These are phyloP conservation scores for Nephila pilipes DNA, from an alignment of 1,140 invertebrate species.

Conservation along the genomic window DNA sequence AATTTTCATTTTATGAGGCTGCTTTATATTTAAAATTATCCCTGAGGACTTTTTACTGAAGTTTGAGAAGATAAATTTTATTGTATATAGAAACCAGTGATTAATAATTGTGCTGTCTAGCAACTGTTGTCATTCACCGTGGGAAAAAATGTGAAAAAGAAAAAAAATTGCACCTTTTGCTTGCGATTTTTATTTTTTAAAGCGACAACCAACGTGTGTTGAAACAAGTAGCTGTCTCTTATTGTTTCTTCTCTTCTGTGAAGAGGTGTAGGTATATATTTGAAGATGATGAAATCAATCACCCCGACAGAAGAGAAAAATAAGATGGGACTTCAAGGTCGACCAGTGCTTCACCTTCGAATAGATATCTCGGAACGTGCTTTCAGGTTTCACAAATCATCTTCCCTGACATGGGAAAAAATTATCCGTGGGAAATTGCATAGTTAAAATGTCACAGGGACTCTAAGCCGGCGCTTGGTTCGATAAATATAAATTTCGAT, in stretches of 20 bases:
- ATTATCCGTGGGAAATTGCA: slow-evolving; percentile 40
- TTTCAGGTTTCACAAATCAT: slow-evolving; percentile 41
- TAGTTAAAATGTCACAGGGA: neutral
- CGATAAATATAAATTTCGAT: neutral
- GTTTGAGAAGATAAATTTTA: too few species aligned
- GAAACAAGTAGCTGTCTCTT: neutral
- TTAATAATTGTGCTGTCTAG: too few species aligned
- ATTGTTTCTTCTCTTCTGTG: neutral
- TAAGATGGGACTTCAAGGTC: slow-evolving; percentile 22
- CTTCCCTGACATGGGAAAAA: slow-evolving; percentile 50
- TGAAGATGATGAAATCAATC: neutral
- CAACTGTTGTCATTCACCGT: too few species aligned
- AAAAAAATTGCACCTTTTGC: too few species aligned
- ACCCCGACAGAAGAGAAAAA: neutral
- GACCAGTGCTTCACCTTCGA: slow-evolving; percentile 46
- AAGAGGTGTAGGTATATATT: neutral
- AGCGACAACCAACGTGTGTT: neutral
- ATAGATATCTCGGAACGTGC: slow-evolving; percentile 1
- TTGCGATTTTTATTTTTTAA: too few species aligned
- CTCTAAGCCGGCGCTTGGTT: neutral
- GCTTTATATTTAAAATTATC: too few species aligned
- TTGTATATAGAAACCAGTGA: too few species aligned
- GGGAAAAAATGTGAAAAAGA: too few species aligned
- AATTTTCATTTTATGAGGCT: too few species aligned
- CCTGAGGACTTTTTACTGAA: too few species aligned